Percentiles rank a stretch among this genome's conserved stretches.
Conservation (phyloP, 2,888 invertebrate species). For the Hemicrepidius hirtus region DNA sequence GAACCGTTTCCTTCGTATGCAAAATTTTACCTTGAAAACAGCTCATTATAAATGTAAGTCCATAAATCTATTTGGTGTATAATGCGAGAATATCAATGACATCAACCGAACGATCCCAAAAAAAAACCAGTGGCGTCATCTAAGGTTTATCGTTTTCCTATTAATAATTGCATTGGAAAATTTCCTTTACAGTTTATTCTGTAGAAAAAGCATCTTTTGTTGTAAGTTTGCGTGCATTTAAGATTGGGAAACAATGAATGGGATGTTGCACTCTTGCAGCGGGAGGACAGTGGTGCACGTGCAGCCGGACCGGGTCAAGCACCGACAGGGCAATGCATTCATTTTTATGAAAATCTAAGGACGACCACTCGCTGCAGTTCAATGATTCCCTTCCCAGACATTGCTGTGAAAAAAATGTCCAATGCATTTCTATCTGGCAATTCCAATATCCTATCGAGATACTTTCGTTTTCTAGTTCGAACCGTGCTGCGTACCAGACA, state of each 20-base stretch:
- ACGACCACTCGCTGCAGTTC: conserved; percentile 72
- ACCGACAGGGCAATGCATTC: conserved; percentile 72
- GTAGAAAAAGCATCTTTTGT: conserved; percentile 10
- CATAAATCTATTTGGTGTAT: conserved; percentile 5
- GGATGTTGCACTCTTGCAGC: conserved; percentile 57
- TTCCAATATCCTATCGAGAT: conserved; percentile 52
- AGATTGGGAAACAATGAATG: conserved; percentile 54
- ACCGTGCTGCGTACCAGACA: not conserved
- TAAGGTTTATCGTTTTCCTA: not conserved
- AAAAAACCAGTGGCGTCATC: conserved; percentile 30
- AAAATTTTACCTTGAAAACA: not conserved
- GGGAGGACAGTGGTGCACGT: conserved; percentile 58
- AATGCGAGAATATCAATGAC: not conserved
- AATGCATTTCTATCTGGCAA: conserved; percentile 55
- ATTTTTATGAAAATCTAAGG: conserved; percentile 76
- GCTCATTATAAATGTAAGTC: conserved; percentile 3
- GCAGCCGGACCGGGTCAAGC: conserved; percentile 63
- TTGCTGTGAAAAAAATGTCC: conserved; percentile 55
- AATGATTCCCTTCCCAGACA: conserved; percentile 58
- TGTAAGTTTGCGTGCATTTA: conserved; percentile 24
- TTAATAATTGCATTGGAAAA: not conserved
- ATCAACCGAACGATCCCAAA: conserved; percentile 1
- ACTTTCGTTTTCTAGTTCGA: conserved; percentile 21
- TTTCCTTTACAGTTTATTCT: not conserved
- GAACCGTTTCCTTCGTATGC: too few relatives aligned